Evolutionary conservation across 1,140 invertebrate genomes (phyloP), one percentile per base, ranked within the genome.

Genomic region (Rhagoletis pomonella): DNA sequence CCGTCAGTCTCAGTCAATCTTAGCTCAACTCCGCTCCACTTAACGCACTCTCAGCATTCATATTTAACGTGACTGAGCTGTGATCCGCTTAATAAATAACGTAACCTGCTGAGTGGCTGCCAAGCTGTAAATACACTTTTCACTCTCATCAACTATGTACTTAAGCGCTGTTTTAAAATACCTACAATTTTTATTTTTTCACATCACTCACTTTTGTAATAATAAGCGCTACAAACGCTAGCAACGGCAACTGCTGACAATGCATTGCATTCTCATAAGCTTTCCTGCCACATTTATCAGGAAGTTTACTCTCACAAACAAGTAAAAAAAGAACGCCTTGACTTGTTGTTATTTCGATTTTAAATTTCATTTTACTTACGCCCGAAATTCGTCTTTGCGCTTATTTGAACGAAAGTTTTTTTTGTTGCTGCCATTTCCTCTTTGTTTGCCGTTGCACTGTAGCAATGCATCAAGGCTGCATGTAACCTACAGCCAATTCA

Each of bases 81-180:
- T 47, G 42, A 73, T 73, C 67, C 42, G 67, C 67, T 73, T 73
- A 73, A 73, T 39, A 73, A 73, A 44, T 73, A n/a, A 39, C 67
- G 42, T 12, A 29, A 73, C 39, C 42, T 47, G 14, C 6, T 47
- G 67, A 4, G 42, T 10, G 12, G 44, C 6, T 42, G 39, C 9
- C 67, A 4, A 12, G 12, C 10, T 47, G 42, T n/a, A 42, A 4
- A n/a, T 3, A 14, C 39, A 4, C 2, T n/a, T 47, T 73, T 73
- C 14, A 73, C 42, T 39, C 67, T 17, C 67, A 73, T 12, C 17
- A 39, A 10, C 9, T 69, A 39, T 10, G 7, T 47, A 77, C 47
- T 81, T 81, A n/a, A 6, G 67, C 9, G 4, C 47, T 81, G 73
- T 55, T 55, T 50, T 81, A 47, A 10, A n/a, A n/a, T 19, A 55